These are phyloP conservation scores for Cyprinus carpio DNA, from an alignment of 2,113 vertebrate species.

Conservation along the genomic window DNA sequence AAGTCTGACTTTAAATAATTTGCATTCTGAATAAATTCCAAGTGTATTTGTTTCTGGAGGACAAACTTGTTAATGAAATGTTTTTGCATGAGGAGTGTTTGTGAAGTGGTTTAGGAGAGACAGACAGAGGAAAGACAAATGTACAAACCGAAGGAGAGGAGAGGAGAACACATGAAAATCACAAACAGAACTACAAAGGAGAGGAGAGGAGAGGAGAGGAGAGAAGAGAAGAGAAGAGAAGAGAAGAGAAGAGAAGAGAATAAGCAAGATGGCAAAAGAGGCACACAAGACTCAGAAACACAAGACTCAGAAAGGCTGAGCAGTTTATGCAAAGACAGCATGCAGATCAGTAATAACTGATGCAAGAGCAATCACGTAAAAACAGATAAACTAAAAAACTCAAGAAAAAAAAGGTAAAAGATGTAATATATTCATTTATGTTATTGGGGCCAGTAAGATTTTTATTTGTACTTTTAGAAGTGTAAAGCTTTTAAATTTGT, in stretches of 20 bases:
- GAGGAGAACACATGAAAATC: constrained; percentile 85
- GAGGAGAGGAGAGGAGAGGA: background rate
- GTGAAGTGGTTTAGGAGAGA: constrained; percentile 21
- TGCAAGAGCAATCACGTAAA: background rate
- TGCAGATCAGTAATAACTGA: background rate
- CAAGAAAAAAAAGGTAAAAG: background rate
- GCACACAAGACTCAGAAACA: too few relatives aligned
- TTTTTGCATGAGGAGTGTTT: background rate
- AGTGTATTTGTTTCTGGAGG: background rate
- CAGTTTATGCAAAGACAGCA: background rate
- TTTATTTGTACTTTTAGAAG: background rate
- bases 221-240: background rate
- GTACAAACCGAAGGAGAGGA: constrained; percentile 88
- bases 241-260: constrained; percentile 59
- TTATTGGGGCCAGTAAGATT: background rate
- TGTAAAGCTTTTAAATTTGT: background rate
- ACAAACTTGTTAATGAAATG: background rate
- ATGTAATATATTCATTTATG: background rate
- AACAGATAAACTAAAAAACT: background rate
- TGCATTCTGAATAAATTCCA: background rate
- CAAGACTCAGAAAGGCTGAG: background rate
- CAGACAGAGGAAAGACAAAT: constrained; percentile 41
- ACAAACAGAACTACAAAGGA: constrained; percentile 90
- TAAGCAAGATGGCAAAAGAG: background rate
- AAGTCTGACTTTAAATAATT: background rate